Percentiles rank a stretch among this genome's conserved stretches.
These are phyloP conservation scores for Monomorium pharaonis DNA, from an alignment of 1,140 invertebrate genomes.

Conservation along the genomic window DNA sequence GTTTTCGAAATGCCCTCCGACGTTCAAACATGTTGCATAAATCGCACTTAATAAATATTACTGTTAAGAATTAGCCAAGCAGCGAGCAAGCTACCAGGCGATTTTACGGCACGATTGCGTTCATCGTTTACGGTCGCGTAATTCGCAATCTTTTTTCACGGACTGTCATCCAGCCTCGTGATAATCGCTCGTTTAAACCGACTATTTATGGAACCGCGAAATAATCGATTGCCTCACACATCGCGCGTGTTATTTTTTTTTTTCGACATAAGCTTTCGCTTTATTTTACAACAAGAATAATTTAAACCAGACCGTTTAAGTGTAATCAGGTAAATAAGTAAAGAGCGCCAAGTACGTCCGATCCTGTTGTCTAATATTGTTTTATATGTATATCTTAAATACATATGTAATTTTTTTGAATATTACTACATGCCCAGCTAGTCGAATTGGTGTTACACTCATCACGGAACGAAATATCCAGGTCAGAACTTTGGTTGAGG, in stretches of 20 bases:
- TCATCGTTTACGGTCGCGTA: background rate
- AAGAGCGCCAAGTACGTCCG: too few relatives aligned
- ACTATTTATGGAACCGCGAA: background rate
- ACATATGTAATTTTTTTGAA: too few relatives aligned
- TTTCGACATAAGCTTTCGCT: background rate
- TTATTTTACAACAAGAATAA: background rate
- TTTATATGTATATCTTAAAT: too few relatives aligned
- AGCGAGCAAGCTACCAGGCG: background rate
- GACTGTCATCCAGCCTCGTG: background rate
- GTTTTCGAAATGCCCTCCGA: background rate
- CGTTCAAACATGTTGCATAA: background rate
- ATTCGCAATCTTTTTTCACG: background rate
- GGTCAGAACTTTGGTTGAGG: too few relatives aligned
- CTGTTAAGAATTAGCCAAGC: background rate
- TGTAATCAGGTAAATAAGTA: too few relatives aligned
- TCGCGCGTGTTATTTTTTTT: background rate
- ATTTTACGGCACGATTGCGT: background rate
- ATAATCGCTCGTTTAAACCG: constrained; percentile 24
- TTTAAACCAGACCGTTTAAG: too few relatives aligned
- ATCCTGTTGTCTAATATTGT: too few relatives aligned
- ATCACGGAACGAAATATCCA: too few relatives aligned
- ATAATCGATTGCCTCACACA: background rate
- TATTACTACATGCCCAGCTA: too few relatives aligned
- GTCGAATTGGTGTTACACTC: too few relatives aligned
- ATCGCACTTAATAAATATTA: constrained; percentile 27